A percentile compares a stretch with the other conserved stretches of the same genome.
Evolutionary conservation across 1,140 invertebrate genomes (phyloP).

Genomic region (Orchesella cincta): DNA sequence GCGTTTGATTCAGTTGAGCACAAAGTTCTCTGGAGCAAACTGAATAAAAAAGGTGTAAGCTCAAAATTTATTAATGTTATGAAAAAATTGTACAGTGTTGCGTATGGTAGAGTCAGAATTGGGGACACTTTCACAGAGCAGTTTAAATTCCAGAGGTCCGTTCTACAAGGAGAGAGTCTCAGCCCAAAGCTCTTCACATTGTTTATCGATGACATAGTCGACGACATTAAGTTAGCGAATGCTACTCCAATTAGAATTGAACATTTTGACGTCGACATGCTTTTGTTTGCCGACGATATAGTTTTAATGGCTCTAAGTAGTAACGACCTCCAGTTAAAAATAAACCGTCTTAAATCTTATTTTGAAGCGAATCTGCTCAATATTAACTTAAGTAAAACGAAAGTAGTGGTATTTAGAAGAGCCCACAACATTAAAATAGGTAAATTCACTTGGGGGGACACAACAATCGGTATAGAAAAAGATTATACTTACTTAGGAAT

Average conservation of each 20-base stretch:
- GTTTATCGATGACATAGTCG: constrained; percentile 13
- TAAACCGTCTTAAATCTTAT: not conserved
- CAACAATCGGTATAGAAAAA: not conserved
- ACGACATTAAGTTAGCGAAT: not conserved
- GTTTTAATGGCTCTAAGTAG: not conserved
- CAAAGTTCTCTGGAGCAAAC: constrained; percentile 44
- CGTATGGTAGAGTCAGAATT: constrained; percentile 34
- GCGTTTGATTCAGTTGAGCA: constrained; percentile 51
- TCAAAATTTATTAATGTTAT: constrained; percentile 48
- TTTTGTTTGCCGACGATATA: not conserved
- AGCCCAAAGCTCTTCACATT: constrained; percentile 47
- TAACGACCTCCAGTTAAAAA: not conserved
- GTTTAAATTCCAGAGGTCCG: constrained; percentile 36
- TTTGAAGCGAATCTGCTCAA: not conserved
- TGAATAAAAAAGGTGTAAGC: constrained; percentile 47
- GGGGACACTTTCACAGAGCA: not conserved
- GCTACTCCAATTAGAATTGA: not conserved
- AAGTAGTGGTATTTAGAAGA: not conserved
- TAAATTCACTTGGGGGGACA: not conserved
- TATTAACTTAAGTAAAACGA: not conserved
- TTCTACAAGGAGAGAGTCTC: constrained; percentile 50
- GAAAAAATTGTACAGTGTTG: constrained; percentile 43
- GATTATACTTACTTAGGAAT: not conserved
- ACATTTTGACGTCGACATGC: not conserved
- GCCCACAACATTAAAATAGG: not conserved